Evolutionary conservation across 1,140 invertebrate species (phyloP).

Genomic region (Chymomyza costata): DNA sequence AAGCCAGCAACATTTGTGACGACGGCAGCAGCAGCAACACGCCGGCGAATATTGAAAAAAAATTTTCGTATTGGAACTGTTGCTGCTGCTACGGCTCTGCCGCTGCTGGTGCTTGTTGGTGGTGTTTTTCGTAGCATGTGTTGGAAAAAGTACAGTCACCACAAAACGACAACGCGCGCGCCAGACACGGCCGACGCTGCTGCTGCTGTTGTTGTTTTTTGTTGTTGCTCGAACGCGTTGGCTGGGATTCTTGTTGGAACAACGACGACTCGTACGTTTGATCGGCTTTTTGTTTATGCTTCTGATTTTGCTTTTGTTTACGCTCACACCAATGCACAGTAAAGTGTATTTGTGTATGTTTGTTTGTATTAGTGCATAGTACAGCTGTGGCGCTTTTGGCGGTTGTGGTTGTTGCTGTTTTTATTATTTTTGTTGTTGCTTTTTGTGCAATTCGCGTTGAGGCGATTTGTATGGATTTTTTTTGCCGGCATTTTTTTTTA

Average conservation of each 20-base stretch:
- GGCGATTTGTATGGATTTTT: slow-evolving; percentile 40
- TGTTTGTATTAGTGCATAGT: slow-evolving; percentile 18
- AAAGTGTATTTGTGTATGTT: neutral
- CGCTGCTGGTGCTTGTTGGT: slow-evolving; percentile 31
- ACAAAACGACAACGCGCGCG: slow-evolving; percentile 49
- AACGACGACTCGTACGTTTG: slow-evolving; percentile 41
- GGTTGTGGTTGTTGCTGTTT: neutral
- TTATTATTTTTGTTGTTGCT: slow-evolving; percentile 9
- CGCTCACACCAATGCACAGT: slow-evolving; percentile 19
- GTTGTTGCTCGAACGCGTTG: slow-evolving; percentile 44
- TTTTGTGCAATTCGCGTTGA: slow-evolving; percentile 22
- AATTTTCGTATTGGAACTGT: slow-evolving; percentile 70
- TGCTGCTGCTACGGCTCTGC: slow-evolving; percentile 47
- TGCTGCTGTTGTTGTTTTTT: slow-evolving; percentile 32
- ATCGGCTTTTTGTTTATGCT: slow-evolving; percentile 55
- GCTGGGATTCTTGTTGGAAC: slow-evolving; percentile 65
- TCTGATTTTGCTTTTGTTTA: slow-evolving; percentile 48
- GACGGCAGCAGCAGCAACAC: slow-evolving; percentile 29
- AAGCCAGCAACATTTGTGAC: slow-evolving; percentile 65
- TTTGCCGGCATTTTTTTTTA: slow-evolving; percentile 54
- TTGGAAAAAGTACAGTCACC: slow-evolving; percentile 72
- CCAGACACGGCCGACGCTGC: slow-evolving; percentile 19
- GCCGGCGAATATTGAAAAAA: slow-evolving; percentile 70
- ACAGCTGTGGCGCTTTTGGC: slow-evolving; percentile 33
- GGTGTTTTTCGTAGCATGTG: slow-evolving; percentile 38